Evolutionary conservation across 2,888 invertebrate species (phyloP).

Genomic region (Tetragnatha montana): DNA sequence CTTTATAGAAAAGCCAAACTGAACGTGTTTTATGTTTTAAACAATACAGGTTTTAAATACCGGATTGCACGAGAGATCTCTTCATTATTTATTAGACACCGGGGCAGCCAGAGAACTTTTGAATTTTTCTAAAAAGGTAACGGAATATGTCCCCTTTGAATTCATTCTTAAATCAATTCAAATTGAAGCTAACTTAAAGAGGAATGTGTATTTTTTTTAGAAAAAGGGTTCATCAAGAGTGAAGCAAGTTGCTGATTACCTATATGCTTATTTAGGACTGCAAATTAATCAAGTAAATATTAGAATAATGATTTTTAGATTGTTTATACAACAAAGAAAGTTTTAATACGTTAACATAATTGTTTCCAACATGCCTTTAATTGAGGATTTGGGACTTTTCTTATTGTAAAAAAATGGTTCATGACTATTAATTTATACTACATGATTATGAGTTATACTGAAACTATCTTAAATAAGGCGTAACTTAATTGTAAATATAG

Average conservation of each 20-base stretch:
- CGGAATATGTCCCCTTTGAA: neutral
- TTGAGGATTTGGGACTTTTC: no score
- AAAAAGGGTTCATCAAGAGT: slow-evolving; percentile 26
- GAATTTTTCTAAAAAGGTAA: slow-evolving; percentile 45
- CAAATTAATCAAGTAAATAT: slow-evolving; percentile 14
- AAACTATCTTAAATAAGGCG: no score
- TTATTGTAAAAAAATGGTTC: no score
- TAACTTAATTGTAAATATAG: no score
- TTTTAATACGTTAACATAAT: no score
- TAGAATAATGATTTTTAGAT: neutral
- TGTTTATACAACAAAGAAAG: no score
- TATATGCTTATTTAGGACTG: slow-evolving; percentile 38
- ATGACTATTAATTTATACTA: no score
- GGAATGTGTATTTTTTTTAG: slow-evolving; percentile 24
- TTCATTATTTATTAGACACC: slow-evolving; percentile 53
- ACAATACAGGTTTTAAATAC: slow-evolving; percentile 25
- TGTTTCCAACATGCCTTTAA: no score
- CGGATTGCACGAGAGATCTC: slow-evolving; percentile 43
- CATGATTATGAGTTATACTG: no score
- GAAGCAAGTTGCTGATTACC: slow-evolving; percentile 21
- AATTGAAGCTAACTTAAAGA: neutral
- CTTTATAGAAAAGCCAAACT: neutral
- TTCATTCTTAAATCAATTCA: neutral
- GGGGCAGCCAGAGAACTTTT: slow-evolving; percentile 43
- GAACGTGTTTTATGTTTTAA: neutral